Base-by-base conservation (phyloP, 2,888 invertebrate species). In the Melanostoma mellinum region DNA sequence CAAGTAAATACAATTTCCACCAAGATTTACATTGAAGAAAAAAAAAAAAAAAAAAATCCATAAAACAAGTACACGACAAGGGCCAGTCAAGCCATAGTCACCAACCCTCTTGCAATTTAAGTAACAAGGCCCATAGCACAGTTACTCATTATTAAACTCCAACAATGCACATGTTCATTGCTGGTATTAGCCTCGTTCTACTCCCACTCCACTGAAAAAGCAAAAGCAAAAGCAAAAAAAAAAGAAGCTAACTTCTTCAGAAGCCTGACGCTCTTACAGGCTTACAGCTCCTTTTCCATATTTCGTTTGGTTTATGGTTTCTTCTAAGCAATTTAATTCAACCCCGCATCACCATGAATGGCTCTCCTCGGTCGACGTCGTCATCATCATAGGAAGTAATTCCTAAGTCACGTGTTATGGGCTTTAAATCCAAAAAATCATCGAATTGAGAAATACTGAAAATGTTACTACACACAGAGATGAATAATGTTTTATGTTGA, bases 111-210 rank as follows among this genome's bases (percentile, higher is more conserved):
- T 35, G 4, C 3, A 33, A 32, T 44, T 52, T 6, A 48, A 40
- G 46, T 30, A 5, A 33, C 32, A 52, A 38, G n/a, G 30, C 50
- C 10, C 60, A 36, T 5, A 60, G 35, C 6, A 58, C 72, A 63
- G 61, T 84, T 73, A 69, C 69, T 78, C 82, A 74, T 73, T 74
- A 84, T 84, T 84, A 77, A 78, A 78, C 68, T 63, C 56, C 52
- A 68, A 65, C 73, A 78, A 78, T 50, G 42, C 56, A 74, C 56
- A 63, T 40, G 35, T 74, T 48, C 40, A 32, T 35, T 69, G 52
- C 61, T 53, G 50, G 56, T 42, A 20, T 20, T 20, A 20, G 20
- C 56, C 36, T 76, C 20, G 33, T 50, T 44, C 44, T 60, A 60
- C 20, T 20, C 20, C 20, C 20, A 46, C 77, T 71, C 10, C 71